Evolutionary conservation across 2,888 invertebrate genomes (phyloP), one percentile per base, ranked within the genome.

Genomic region (Dinocampus coccinellae): DNA sequence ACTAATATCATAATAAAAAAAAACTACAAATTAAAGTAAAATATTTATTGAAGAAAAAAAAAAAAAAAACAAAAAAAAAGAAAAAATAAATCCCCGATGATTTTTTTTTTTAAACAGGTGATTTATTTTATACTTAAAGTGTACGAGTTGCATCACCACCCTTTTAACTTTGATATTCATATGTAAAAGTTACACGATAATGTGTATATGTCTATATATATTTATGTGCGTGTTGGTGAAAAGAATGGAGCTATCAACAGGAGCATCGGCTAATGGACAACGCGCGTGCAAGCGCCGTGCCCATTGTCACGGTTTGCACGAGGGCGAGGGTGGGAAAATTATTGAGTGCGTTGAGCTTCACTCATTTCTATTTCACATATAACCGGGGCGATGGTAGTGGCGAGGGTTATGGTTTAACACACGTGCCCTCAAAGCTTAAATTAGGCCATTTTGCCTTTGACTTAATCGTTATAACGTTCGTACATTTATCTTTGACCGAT

Each of bases 321-420:
- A 62, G 71, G 62, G 42, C 64, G 66, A 67, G 71, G 71, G 71
- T 71, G 71, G 66, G 66, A 71, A 71, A 67, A 67, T 67, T 71
- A 71, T 71, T 71, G 42, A 67, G 71, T 71, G 66, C 60, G 47
- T 47, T 20, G 52, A 61, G 60, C 22, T 65, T 61, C 36, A 47
- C 60, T 70, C 53, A 66, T 65, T 61, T 47, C 52, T 24, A 13
- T 33, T 33, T 2, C 47, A 47, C 16, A n/a, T 47, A 47, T 47
- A 47, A 10, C 16, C 2, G 16, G 47, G 16, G 16, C 9, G 16
- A 47, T 47, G 6, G 16, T 47, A 47, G 47, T 47, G 47, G 47
- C n/a, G 47, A 16, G 47, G 16, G 61, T 36, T 53, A 13, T 52
- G 22, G 24, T 68, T 34, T 55, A 39, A 13, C 55, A 66, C 68